A percentile compares a stretch with the other conserved stretches of the same genome.
Evolutionary conservation across 2,888 invertebrate species (phyloP).

Genomic region (Emmelina monodactyla): DNA sequence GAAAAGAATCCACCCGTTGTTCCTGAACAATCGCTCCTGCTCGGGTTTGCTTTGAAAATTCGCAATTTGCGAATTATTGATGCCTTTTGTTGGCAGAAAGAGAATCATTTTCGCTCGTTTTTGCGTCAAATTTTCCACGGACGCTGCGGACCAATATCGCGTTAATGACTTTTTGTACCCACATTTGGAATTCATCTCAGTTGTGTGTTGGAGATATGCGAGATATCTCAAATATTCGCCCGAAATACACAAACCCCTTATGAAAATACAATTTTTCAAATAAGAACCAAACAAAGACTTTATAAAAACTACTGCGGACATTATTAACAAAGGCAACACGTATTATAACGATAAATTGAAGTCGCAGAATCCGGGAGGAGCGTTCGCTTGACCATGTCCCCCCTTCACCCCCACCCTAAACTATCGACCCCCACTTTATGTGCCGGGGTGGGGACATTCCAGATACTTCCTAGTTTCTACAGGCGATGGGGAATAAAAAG

Average conservation of each 20-base stretch:
- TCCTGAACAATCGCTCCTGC: background rate
- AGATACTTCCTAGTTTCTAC: constrained; percentile 17
- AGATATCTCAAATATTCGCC: background rate
- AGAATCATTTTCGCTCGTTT: constrained; percentile 1
- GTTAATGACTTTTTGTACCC: background rate
- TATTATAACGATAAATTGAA: constrained; percentile 38
- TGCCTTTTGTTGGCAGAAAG: background rate
- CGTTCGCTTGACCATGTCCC: constrained; percentile 36
- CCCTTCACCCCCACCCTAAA: constrained; percentile 20
- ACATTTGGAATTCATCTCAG: background rate
- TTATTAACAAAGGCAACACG: constrained; percentile 20
- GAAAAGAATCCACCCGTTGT: background rate
- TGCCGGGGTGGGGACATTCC: constrained; percentile 21
- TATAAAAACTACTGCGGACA: background rate
- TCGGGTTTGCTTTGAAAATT: constrained; percentile 1
- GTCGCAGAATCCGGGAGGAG: constrained; percentile 24
- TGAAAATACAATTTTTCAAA: background rate
- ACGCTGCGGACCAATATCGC: background rate
- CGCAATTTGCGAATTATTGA: constrained; percentile 1
- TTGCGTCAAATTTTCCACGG: background rate
- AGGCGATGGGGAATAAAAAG: constrained; percentile 21
- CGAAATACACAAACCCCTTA: background rate
- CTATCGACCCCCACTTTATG: constrained; percentile 13
- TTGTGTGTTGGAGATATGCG: background rate
- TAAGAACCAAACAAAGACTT: background rate